These are phyloP conservation scores for Pitta sordida DNA, from an alignment of 2,113 vertebrate species.

Conservation along the genomic window DNA sequence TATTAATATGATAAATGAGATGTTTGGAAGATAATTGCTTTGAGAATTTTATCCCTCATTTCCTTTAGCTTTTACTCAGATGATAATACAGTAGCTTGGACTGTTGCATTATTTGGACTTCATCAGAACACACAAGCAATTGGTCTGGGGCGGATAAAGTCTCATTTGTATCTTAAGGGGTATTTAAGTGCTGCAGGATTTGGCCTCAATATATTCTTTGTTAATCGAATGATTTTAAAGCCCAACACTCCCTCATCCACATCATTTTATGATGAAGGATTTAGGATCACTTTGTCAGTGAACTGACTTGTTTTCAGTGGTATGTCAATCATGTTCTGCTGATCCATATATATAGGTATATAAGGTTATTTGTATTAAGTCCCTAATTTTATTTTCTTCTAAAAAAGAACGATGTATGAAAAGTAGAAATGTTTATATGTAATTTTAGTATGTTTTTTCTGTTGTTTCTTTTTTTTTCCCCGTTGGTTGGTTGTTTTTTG, in stretches of 20 bases:
- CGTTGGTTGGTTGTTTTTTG: not conserved
- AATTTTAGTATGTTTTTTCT: not conserved
- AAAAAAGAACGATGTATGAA: not conserved
- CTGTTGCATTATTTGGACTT: not conserved
- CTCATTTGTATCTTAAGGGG: not conserved
- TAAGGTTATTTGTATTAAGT: not conserved
- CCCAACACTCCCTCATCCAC: not conserved
- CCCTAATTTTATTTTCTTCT: not conserved
- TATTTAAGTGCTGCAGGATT: not conserved
- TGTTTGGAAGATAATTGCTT: not conserved
- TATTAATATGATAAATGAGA: not conserved
- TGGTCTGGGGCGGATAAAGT: not conserved
- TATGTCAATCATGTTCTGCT: not conserved
- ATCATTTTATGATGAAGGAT: not conserved
- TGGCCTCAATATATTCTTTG: not conserved
- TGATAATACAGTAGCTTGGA: not conserved
- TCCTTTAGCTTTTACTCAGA: not conserved
- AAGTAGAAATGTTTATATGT: not conserved
- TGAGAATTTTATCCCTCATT: not conserved
- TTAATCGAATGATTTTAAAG: conserved; percentile 2
- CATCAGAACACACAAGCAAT: not conserved
- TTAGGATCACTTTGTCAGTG: not conserved
- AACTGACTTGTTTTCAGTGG: not conserved
- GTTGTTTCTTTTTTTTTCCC: not conserved
- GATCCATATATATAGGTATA: not conserved